Evolutionary conservation across 2,113 vertebrate species (phyloP).

Genomic region (Cyanoramphus novaezelandiae): DNA sequence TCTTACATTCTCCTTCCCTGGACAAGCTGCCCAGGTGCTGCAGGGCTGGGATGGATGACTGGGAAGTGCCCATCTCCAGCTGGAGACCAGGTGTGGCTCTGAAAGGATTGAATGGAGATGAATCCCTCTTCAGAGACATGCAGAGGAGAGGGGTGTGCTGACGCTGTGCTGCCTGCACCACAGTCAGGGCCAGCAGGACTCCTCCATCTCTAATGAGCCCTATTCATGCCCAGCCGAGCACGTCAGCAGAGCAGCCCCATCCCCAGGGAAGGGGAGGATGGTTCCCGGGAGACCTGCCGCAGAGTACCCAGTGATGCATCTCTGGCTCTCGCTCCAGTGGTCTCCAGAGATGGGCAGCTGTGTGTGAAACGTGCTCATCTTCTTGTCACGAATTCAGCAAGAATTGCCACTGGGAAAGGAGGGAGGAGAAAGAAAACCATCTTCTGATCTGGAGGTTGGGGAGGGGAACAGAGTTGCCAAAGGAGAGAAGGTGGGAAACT

Average conservation of each 20-base stretch:
- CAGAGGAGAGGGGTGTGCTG: not conserved
- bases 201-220: not conserved
- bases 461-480: not conserved
- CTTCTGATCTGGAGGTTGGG: not conserved
- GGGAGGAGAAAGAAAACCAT: not conserved
- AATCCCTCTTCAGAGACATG: not conserved
- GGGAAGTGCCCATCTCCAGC: not conserved
- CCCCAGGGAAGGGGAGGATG: not conserved
- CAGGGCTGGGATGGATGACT: not conserved
- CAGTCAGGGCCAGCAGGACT: not conserved
- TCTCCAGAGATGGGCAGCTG: not conserved
- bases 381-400: not conserved
- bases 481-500: not conserved
- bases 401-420: not conserved
- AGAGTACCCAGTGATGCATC: not conserved
- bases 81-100: not conserved
- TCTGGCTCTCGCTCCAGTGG: not conserved
- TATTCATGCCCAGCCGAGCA: not conserved
- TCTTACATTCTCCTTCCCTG: not conserved
- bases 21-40: fast-evolving
- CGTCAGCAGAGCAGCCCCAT: not conserved
- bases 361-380: not conserved
- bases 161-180: not conserved
- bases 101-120: not conserved
- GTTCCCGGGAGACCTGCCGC: not conserved